Evolutionary conservation across 2,888 invertebrate genomes (phyloP).

Genomic region (Escarpia spicata): DNA sequence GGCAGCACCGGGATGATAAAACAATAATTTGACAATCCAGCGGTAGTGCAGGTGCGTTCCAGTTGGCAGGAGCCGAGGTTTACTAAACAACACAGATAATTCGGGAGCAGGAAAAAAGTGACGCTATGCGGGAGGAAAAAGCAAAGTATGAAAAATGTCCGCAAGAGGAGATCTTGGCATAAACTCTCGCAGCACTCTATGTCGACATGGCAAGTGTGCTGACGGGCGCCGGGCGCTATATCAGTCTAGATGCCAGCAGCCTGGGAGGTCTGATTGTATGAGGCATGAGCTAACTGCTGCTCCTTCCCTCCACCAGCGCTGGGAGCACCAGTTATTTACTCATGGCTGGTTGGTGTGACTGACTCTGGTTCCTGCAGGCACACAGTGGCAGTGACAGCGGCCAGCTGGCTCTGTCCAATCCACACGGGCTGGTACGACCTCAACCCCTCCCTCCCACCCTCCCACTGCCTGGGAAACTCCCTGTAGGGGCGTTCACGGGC

Average conservation of each 20-base stretch:
- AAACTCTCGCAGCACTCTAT: not conserved
- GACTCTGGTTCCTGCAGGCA: not conserved
- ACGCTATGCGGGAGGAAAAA: not conserved
- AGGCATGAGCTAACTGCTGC: not conserved
- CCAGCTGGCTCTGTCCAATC: not conserved
- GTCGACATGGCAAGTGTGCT: not conserved
- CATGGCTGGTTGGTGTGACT: not conserved
- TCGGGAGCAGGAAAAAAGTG: not conserved
- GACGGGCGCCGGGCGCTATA: not conserved
- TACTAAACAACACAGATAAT: no score
- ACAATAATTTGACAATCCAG: not conserved
- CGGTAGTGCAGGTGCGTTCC: not conserved
- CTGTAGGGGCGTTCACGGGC: not conserved
- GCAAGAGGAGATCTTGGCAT: not conserved
- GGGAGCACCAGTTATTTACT: not conserved
- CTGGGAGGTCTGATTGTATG: not conserved
- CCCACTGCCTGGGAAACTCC: not conserved
- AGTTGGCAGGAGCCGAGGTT: not conserved
- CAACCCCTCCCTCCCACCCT: not conserved
- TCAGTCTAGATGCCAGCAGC: not conserved
- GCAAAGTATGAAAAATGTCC: not conserved
- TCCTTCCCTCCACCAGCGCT: not conserved
- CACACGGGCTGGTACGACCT: not conserved
- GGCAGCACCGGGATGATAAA: not conserved
- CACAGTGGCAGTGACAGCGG: not conserved